Conservation (phyloP, 2,113 vertebrate species). For the Telmatochromis brachygnathus region DNA sequence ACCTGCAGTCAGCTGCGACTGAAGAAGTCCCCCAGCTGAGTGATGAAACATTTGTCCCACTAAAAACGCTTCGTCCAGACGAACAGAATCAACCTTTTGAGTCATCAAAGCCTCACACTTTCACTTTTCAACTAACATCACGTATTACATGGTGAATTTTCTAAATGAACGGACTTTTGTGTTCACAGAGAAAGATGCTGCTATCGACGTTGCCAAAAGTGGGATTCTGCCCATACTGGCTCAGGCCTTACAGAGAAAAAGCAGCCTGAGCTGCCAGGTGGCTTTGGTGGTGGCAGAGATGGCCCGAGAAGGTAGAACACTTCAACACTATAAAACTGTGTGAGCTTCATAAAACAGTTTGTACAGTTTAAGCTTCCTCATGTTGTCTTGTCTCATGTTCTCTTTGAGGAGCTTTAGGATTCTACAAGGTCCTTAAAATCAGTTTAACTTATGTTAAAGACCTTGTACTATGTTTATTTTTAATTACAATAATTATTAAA, state of each 20-base stretch:
- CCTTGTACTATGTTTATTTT: not conserved
- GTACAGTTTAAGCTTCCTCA: not conserved
- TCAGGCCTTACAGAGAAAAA: slow-evolving; percentile 65
- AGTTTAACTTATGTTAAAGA: not conserved
- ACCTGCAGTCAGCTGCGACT: not conserved
- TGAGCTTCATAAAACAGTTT: not conserved
- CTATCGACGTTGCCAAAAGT: slow-evolving; percentile 62
- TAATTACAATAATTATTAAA: not conserved
- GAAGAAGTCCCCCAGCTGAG: not conserved
- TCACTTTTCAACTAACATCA: not conserved
- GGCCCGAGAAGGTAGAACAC: slow-evolving; percentile 73
- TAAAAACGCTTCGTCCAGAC: not conserved
- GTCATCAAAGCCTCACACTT: not conserved
- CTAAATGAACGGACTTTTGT: not conserved
- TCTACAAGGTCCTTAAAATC: not conserved
- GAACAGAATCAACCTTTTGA: not conserved
- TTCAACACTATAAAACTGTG: not conserved
- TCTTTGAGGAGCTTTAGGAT: not conserved
- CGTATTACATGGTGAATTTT: accelerated
- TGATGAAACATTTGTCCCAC: not conserved
- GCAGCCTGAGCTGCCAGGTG: slow-evolving; percentile 68
- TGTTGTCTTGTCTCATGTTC: not conserved
- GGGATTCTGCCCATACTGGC: slow-evolving; percentile 71
- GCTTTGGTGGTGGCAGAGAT: slow-evolving; percentile 80
- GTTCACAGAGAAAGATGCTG: slow-evolving; percentile 71